Base-by-base conservation (phyloP, 92 coral and sea anemone species). In the Micromussa lordhowensis region DNA sequence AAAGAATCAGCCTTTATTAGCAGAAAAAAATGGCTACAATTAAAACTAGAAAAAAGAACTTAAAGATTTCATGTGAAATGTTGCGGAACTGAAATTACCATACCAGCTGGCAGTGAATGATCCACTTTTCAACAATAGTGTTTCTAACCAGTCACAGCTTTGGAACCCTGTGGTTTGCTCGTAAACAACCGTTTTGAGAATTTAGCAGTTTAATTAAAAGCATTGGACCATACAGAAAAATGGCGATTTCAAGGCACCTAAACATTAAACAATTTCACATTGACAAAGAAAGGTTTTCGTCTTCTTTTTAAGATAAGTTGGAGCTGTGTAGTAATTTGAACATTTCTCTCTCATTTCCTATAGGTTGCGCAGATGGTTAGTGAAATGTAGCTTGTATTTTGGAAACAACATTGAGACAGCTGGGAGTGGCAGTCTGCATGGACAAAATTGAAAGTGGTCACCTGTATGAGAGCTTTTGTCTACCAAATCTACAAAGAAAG, bases 61-160 rank as follows among this genome's bases (percentile, higher is more conserved):
- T 1, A 35, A 32, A 38, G n/a, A 73, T 36, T 26, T 73, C 78
- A 1, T 73, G 49, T 35, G 26, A 28, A 66, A 73, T 73, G 78
- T 38, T 19, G 53, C 53, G 34, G 24, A 73, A 11, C 78, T 26
- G 19, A 83, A 84, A 55, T 84, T 74, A 55, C 35, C 88, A 74
- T 58, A 73, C 72, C 79, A 84, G 72, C 80, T 73, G 80, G 70
- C 11, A 36, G 10, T 35, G 16, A 58, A 3, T 35, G 57, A 34
- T 53, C 12, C 44, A 57, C 55, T 51, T 35, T n/a, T 55, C 17
- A 14, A 66, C 22, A 51, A 30, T 28, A 58, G 1, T 84, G 8
- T 72, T n/a, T 54, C 24, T 12, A 84, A 28, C 81, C 69, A 32
- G 31, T 71, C 40, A 71, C 66, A 53, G 38, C 12, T 51, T 51